Evolutionary conservation across 2,113 vertebrate genomes (phyloP), one percentile per base, ranked within the genome.

Genomic region (Crotophaga sulcirostris): DNA sequence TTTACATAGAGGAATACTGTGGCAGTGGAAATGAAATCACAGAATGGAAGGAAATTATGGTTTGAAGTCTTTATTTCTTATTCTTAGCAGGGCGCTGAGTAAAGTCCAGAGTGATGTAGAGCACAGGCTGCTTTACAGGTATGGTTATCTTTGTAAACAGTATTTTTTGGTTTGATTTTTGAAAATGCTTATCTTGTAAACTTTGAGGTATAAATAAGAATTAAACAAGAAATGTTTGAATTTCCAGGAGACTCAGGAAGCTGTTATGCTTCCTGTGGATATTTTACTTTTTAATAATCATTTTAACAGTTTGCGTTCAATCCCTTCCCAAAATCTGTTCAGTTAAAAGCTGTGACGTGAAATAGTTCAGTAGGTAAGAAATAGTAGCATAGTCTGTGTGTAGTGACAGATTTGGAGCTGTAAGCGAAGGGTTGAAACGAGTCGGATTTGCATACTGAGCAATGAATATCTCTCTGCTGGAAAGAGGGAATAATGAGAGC

Each of bases 1-100:
- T 98, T 98, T 97, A 72, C 96, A 96, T 95, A 95, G 96, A 77
- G 93, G 76, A 94, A 60, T 85, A 47, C 88, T 84, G 90, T 90
- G 93, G 89, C 75, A 75, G 20, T 56, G 67, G 96, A 74, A 88
- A 80, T 96, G 81, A 89, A 93, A 70, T 69, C 36, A 10, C 85
- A 38, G 85, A 95, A 93, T 89, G 90, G 97, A 95, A 97, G 95
- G 93, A 95, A 93, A 93, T 93, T 87, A 73, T 80, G 91, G 82
- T 95, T 96, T 97, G 81, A 94, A 96, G 94, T 68, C 63, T 8
- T 95, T 85, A 82, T 96, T 97, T 90, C 87, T 76, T 38, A 4
- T 70, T 78, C 81, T 63, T 89, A 42, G 75, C 69, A 26, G 84
- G 76, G 58, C 68, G 73, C 88, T 8, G 10, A 52, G 74, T 42